A percentile compares a stretch with the other conserved stretches of the same genome.
These are phyloP conservation scores for Cephus cinctus DNA, from an alignment of 1,140 invertebrate species.

Conservation along the genomic window DNA sequence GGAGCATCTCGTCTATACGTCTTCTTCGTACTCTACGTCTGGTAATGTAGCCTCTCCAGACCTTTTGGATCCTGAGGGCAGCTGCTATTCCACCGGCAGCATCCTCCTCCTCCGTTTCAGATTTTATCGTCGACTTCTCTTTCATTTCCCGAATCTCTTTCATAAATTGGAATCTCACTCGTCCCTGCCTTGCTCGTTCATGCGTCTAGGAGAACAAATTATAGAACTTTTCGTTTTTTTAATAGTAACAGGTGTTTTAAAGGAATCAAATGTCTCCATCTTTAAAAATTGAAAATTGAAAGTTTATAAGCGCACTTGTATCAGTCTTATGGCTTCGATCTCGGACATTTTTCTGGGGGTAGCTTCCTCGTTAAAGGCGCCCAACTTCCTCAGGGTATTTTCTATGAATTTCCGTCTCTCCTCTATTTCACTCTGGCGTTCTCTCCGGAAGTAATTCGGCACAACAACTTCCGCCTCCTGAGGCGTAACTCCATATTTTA, in stretches of 20 bases:
- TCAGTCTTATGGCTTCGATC: slow-evolving; percentile 79
- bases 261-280: not conserved
- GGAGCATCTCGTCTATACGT: slow-evolving; percentile 79
- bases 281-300: not conserved
- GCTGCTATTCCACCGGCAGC: slow-evolving; percentile 60
- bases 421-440: slow-evolving; percentile 63
- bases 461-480: slow-evolving; percentile 65
- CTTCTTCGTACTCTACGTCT: slow-evolving; percentile 67
- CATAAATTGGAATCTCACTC: slow-evolving; percentile 85
- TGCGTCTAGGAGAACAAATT: no score
- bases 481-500: slow-evolving; percentile 64
- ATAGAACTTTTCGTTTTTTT: no score
- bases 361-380: slow-evolving; percentile 64
- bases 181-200: slow-evolving; percentile 86
- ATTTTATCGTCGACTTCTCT: slow-evolving; percentile 64
- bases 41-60: slow-evolving; percentile 79
- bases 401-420: slow-evolving; percentile 64
- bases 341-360: slow-evolving; percentile 65
- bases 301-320: slow-evolving; percentile 60
- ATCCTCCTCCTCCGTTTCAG: slow-evolving; percentile 55
- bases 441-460: slow-evolving; percentile 69
- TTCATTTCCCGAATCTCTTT: slow-evolving; percentile 80
- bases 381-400: slow-evolving; percentile 66
- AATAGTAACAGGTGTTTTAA: no score
- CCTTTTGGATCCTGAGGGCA: slow-evolving; percentile 76